Evolutionary conservation across 2,888 invertebrate genomes (phyloP).

Genomic region (Drosophila koepferae): DNA sequence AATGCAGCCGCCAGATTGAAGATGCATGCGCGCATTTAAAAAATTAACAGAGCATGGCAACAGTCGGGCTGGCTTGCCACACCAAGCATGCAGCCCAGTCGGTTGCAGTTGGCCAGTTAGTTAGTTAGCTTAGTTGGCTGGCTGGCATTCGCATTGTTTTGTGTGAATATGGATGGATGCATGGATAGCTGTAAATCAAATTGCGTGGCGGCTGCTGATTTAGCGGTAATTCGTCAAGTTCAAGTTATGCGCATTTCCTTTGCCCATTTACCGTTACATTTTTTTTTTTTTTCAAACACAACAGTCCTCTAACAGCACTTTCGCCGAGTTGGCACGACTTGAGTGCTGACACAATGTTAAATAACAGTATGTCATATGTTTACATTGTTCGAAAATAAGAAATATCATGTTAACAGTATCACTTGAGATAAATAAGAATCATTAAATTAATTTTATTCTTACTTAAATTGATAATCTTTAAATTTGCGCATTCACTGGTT

Average conservation of each 20-base stretch:
- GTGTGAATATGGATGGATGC: conserved; percentile 17
- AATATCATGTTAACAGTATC: background rate
- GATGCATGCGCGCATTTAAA: conserved; percentile 55
- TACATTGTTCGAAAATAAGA: background rate
- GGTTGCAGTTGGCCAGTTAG: conserved; percentile 40
- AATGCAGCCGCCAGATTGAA: conserved; percentile 54
- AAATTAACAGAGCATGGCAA: conserved; percentile 69
- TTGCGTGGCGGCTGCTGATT: conserved; percentile 47
- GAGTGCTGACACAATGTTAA: conserved; percentile 9
- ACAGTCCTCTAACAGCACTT: conserved; percentile 58
- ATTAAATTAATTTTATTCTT: background rate
- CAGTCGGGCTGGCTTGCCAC: conserved; percentile 25
- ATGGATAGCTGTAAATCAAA: conserved; percentile 55
- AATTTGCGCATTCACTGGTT: background rate
- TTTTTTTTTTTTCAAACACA: conserved; percentile 33
- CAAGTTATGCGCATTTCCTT: conserved; percentile 78
- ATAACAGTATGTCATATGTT: conserved; percentile 1
- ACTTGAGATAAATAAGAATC: background rate
- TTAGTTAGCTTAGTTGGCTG: background rate
- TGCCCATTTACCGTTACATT: conserved; percentile 70
- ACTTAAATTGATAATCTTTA: background rate
- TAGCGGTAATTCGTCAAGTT: conserved; percentile 60
- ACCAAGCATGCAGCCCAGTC: conserved; percentile 61
- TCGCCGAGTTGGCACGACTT: conserved; percentile 40
- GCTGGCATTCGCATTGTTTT: conserved; percentile 28